Base-by-base conservation (phyloP, 2,797 vertebrate species). In the Pelodytes ibericus region DNA sequence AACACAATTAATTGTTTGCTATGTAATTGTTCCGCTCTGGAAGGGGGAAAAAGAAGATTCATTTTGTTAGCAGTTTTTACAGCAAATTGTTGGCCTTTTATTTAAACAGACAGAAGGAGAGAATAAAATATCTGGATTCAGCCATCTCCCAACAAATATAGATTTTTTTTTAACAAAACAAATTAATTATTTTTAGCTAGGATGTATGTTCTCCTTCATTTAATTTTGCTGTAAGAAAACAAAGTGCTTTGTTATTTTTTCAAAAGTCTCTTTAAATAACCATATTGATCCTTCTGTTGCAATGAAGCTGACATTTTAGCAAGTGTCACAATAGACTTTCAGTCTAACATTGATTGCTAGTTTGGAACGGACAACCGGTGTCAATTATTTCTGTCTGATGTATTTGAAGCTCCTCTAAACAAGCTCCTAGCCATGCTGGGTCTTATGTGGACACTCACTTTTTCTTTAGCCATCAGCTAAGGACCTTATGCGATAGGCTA, bases 251-350 rank as follows among this genome's bases (percentile, higher is more conserved):
- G 86, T 90, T 86, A 89, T 88, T 89, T n/a, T n/a, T 92, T 86
- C 90, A 91, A 87, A 91, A 90, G 88, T 91, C 91, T 90, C 89
- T 91, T 94, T 91, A 94, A 92, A 92, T 92, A 92, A 93, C 92
- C 82, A 88, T 88, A 94, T 93, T 89, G 95, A 95, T 92, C 91
- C 84, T 82, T 80, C 83, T 82, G 89, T 86, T 89, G 87, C 84
- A 87, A 87, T 88, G 87, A 89, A 90, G 89, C 60, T 86, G 89
- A 90, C 88, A 88, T 88, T 88, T 91, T 89, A 90, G 88, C 90
- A 86, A 88, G 79, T 88, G 89, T 86, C 88, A 89, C 86, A 86
- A 88, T 85, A 91, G 89, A 91, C 89, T 89, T 86, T 84, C 81
- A 86, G 90, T 88, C 89, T 88, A 27, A 74, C 87, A 93, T 90